Percentiles rank a stretch among this genome's conserved stretches.
These are phyloP conservation scores for Halcyon leucocephala DNA, from an alignment of 2,797 vertebrate species.

Conservation along the genomic window DNA sequence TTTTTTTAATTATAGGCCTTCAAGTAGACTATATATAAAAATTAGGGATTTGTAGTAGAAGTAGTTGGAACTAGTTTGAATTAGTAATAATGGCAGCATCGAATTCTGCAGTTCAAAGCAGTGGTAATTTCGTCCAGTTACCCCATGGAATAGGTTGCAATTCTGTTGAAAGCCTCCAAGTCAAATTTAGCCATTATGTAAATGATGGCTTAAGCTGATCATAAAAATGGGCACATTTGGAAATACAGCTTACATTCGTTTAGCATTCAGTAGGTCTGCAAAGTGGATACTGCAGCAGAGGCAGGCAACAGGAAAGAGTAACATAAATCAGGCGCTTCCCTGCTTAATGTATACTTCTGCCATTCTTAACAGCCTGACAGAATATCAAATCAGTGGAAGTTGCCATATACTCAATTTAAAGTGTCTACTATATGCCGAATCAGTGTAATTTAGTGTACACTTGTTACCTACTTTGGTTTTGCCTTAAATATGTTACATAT, in stretches of 20 bases:
- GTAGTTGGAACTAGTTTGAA: background rate
- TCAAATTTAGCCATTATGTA: background rate
- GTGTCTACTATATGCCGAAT: background rate
- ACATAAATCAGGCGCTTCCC: background rate
- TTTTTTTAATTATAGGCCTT: background rate
- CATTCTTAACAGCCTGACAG: background rate
- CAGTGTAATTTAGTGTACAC: background rate
- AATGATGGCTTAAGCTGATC: background rate
- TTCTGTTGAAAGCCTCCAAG: background rate
- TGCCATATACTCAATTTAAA: slow-evolving; percentile 1
- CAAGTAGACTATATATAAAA: background rate
- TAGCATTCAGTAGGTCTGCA: background rate
- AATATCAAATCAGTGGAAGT: background rate
- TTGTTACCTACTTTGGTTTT: slow-evolving; percentile 14
- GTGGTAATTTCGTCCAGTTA: background rate
- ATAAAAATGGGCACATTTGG: background rate
- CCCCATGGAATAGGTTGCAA: background rate
- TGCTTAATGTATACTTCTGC: background rate
- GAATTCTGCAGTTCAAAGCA: background rate
- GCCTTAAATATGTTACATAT: background rate
- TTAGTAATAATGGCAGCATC: background rate
- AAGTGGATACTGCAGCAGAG: background rate
- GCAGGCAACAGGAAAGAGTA: background rate
- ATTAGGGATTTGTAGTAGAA: background rate
- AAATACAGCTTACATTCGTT: background rate